A percentile compares a stretch with the other conserved stretches of the same genome.
Conservation (phyloP, 64 coral and sea anemone species). For the Actinia tenebrosa region DNA sequence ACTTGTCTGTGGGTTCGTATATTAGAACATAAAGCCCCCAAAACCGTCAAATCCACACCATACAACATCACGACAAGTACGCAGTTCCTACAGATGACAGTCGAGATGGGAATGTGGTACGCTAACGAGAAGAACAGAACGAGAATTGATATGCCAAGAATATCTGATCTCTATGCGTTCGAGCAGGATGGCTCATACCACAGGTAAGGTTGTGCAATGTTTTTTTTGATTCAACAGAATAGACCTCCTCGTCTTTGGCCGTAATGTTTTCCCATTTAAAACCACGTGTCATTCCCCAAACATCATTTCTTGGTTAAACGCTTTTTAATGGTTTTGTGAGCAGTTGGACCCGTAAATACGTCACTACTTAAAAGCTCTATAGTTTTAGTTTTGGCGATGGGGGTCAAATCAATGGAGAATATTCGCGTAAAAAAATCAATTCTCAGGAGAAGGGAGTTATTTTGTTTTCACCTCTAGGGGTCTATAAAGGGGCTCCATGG, state of each 20-base stretch:
- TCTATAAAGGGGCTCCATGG: too few species aligned
- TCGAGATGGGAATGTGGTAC: conserved; percentile 77
- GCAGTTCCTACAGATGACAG: conserved; percentile 69
- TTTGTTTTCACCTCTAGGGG: too few species aligned
- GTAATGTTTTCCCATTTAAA: too few species aligned
- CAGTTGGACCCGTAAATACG: too few species aligned
- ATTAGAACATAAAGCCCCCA: conserved; percentile 56
- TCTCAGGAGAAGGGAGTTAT: too few species aligned
- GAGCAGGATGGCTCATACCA: conserved; percentile 38
- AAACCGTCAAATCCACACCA: neutral
- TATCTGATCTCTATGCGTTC: conserved; percentile 61
- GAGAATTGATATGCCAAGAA: conserved; percentile 46
- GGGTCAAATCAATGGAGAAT: too few species aligned
- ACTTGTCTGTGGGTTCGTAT: conserved; percentile 79
- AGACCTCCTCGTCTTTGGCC: too few species aligned
- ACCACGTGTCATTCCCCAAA: too few species aligned
- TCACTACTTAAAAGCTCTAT: too few species aligned
- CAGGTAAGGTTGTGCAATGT: conserved; percentile 11
- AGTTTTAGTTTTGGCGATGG: too few species aligned
- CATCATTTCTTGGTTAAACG: neutral
- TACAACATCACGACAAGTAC: conserved; percentile 31
- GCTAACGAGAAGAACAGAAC: conserved; percentile 30
- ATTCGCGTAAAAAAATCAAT: too few species aligned
- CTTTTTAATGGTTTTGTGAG: too few species aligned
- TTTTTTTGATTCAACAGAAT: neutral